Evolutionary conservation across 1,140 invertebrate genomes (phyloP).

Genomic region (Nymphalis io): DNA sequence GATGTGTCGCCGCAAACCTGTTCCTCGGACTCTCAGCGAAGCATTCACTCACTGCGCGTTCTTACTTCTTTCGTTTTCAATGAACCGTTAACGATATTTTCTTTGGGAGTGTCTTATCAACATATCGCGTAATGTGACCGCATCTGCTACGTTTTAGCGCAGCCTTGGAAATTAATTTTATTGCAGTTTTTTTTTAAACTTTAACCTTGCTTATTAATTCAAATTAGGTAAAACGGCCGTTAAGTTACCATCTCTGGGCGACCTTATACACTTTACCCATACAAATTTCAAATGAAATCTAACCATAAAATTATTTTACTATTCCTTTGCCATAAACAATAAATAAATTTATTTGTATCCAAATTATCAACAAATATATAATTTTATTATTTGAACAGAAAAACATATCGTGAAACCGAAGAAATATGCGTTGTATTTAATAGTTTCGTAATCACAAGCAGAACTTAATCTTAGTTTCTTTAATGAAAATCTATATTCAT

Average conservation of each 20-base stretch:
- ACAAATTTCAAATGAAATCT: slow-evolving; percentile 49
- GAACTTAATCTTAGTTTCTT: slow-evolving; percentile 3
- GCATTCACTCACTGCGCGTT: slow-evolving; percentile 60
- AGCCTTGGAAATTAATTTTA: neutral
- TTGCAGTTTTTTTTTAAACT: slow-evolving; percentile 17
- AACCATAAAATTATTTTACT: neutral
- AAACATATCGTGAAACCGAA: neutral
- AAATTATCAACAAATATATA: too few species aligned
- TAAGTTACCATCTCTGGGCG: slow-evolving; percentile 58
- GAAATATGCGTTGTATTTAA: neutral
- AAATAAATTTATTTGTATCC: too few species aligned
- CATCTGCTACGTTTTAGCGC: slow-evolving; percentile 37
- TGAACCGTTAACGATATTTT: slow-evolving; percentile 77
- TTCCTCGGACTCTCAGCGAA: slow-evolving; percentile 55
- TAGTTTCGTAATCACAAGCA: slow-evolving; percentile 2
- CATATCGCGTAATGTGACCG: slow-evolving; percentile 58
- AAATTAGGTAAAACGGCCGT: slow-evolving; percentile 53
- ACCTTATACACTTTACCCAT: slow-evolving; percentile 62
- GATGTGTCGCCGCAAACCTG: slow-evolving; percentile 69
- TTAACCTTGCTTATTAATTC: slow-evolving; percentile 53
- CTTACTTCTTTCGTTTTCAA: slow-evolving; percentile 69
- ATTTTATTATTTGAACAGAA: too few species aligned
- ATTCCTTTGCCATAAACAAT: neutral
- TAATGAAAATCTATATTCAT: slow-evolving; percentile 14
- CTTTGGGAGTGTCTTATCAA: slow-evolving; percentile 65